Evolutionary conservation across 2,888 invertebrate genomes (phyloP), one percentile per base, ranked within the genome.

Genomic region (Chaetogeoica ovagalla): DNA sequence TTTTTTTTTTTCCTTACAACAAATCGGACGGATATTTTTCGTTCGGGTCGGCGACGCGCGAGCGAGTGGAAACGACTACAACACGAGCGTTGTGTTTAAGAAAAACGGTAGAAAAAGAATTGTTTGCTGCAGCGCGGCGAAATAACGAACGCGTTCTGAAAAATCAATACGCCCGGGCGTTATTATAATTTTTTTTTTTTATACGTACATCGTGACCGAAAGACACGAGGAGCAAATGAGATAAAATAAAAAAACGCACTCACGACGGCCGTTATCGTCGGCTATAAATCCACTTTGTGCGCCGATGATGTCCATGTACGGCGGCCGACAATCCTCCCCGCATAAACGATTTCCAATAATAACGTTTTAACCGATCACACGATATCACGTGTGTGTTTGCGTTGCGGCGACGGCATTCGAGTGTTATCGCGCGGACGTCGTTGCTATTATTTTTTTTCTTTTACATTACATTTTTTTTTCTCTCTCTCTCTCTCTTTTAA

Each of bases 261-360:
- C 55, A 43, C 23, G 15, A 21, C n/a, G 21, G 55, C 63, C 23
- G 79, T 71, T 79, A 70, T 79, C 63, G 8, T 23, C 39, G 70
- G 43, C 63, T 71, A 63, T 79, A 63, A 79, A 79, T 79, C 70
- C 55, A 48, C 60, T 62, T 62, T 43, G 63, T n/a, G 70, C 17
- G 21, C 52, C 69, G 69, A 48, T n/a, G 69, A 77, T 69, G 39
- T 57, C 70, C 70, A 63, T 71, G 39, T 79, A 79, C 70, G 63
- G 70, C 43, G 30, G 57, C 59, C 37, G 57, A 77, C 69, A 55
- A 63, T 57, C 48, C 21, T 69, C 63, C 48, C 39, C 23, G 63
- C n/a, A n/a, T 57, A 62, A 39, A 68, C 59, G 43, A 43, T 77
- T 69, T 55, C 4, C 4, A 65, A 48, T 68, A 62, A 70, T 39